Evolutionary conservation across 2,888 invertebrate genomes (phyloP).

Genomic region (Heliconius hortense): DNA sequence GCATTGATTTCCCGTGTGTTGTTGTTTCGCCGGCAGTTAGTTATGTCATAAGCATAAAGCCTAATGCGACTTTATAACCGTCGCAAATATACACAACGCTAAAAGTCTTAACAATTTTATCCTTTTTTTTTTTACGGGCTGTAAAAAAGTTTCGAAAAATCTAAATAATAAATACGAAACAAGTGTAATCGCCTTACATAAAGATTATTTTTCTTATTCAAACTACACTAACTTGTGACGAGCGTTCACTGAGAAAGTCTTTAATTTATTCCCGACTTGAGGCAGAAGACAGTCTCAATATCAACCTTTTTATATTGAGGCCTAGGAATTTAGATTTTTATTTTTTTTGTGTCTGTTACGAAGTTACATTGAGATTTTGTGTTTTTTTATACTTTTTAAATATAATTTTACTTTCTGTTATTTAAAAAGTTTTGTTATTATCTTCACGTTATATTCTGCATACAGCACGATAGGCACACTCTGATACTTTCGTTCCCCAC

Average conservation of each 20-base stretch:
- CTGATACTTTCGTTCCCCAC: no score
- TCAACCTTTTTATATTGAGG: not conserved
- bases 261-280: conserved; percentile 26
- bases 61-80: not conserved
- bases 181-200: conserved; percentile 26
- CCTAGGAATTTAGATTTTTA: conserved; percentile 4
- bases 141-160: no score
- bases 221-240: conserved; percentile 29
- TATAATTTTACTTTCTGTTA: not conserved
- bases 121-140: no score
- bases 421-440: not conserved
- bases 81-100: not conserved
- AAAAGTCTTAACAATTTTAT: not conserved
- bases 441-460: no score
- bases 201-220: conserved; percentile 35
- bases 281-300: conserved; percentile 9
- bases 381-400: not conserved
- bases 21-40: no score
- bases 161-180: not conserved
- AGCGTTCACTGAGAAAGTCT: conserved; percentile 24
- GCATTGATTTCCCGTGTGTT: no score
- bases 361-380: not conserved
- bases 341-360: not conserved
- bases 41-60: no score
- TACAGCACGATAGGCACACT: no score